Evolutionary conservation across 2,113 vertebrate species (phyloP).

Genomic region (Xenopus tropicalis): UCB_Xtro_10.0 CM004449.2:101858501-101859000

Average conservation of each 20-base stretch:
- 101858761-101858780: conserved; percentile 46
- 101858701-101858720: conserved; percentile 41
- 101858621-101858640: background rate
- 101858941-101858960: conserved; percentile 47
- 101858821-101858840: conserved; percentile 14
- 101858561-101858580: background rate
- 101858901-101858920: conserved; percentile 39
- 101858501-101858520: background rate
- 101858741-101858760: conserved; percentile 37
- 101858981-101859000: conserved; percentile 45
- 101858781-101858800: conserved; percentile 32
- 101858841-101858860: conserved; percentile 19
- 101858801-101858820: conserved; percentile 16
- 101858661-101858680: conserved; percentile 41
- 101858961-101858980: conserved; percentile 46
- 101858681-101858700: conserved; percentile 28
- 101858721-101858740: conserved; percentile 37
- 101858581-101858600: conserved; percentile 21
- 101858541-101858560: background rate
- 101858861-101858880: conserved; percentile 23
- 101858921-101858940: conserved; percentile 44
- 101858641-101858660: conserved; percentile 24
- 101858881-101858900: conserved; percentile 41
- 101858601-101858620: conserved; percentile 12
- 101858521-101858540: background rate